Conservation (phyloP, 2,797 vertebrate genomes). For the Champsocephalus gunnari region DNA sequence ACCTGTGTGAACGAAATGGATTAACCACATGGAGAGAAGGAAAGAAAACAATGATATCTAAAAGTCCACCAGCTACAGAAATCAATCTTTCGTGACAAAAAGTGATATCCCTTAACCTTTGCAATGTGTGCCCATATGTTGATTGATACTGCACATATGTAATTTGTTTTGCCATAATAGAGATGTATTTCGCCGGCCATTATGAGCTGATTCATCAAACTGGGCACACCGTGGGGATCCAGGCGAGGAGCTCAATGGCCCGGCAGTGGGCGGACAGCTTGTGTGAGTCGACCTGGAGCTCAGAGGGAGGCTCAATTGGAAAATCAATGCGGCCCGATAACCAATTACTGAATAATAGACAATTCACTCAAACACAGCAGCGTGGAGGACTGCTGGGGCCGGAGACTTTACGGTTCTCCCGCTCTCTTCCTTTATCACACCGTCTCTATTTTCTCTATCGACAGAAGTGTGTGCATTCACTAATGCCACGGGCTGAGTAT, state of each 20-base stretch:
- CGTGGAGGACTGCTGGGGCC: conserved; percentile 53
- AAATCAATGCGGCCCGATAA: conserved; percentile 84
- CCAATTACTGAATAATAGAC: conserved; percentile 81
- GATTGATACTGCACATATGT: conserved; percentile 8
- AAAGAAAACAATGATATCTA: conserved; percentile 46
- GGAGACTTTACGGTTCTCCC: conserved; percentile 56
- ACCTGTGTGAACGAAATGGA: conserved; percentile 33
- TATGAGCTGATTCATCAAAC: conserved; percentile 64
- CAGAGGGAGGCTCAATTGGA: conserved; percentile 69
- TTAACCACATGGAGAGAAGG: conserved; percentile 11
- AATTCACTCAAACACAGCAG: conserved; percentile 73
- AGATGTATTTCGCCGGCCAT: conserved; percentile 45
- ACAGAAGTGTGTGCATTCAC: neutral
- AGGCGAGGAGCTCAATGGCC: conserved; percentile 72
- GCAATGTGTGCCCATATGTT: conserved; percentile 5
- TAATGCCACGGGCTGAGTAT: neutral
- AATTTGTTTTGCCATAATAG: conserved; percentile 42
- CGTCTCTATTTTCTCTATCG: conserved; percentile 22
- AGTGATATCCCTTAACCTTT: neutral
- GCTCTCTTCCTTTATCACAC: conserved; percentile 24
- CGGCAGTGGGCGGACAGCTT: conserved; percentile 68
- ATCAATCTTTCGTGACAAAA: conserved; percentile 35
- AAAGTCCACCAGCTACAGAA: conserved; percentile 19
- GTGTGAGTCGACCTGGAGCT: conserved; percentile 65
- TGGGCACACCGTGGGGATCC: conserved; percentile 58